A percentile compares a stretch with the other conserved stretches of the same genome.
Conservation (phyloP, 2,797 vertebrate genomes). For the Fistularia commersonii region DNA sequence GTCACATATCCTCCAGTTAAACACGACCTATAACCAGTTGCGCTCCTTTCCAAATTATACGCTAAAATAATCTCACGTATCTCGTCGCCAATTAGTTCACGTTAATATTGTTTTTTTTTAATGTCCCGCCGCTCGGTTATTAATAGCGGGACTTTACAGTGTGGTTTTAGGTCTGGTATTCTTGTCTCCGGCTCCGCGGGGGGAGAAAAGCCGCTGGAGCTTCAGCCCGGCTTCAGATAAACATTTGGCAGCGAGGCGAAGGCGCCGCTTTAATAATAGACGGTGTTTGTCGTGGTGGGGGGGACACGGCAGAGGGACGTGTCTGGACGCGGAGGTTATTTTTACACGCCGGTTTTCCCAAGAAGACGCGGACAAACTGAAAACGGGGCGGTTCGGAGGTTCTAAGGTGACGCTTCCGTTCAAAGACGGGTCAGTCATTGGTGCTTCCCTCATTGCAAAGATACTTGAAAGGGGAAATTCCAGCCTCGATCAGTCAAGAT, state of each 20-base stretch:
- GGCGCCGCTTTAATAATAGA: constrained; percentile 7
- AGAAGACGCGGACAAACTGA: too few relatives aligned
- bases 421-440: constrained; percentile 16
- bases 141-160: too few relatives aligned
- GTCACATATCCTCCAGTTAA: too few relatives aligned
- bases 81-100: too few relatives aligned
- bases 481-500: constrained; percentile 10
- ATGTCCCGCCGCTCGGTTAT: too few relatives aligned
- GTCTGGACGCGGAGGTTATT: neutral
- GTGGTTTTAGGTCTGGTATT: too few relatives aligned
- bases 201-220: constrained; percentile 1
- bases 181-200: neutral
- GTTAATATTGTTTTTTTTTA: too few relatives aligned
- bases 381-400: neutral
- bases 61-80: too few relatives aligned
- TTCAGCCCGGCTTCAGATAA: constrained; percentile 12
- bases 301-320: too few relatives aligned
- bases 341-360: neutral
- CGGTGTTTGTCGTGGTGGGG: constrained; percentile 1
- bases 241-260: constrained; percentile 13
- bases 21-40: too few relatives aligned
- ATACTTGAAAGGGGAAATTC: constrained; percentile 20
- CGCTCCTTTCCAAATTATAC: too few relatives aligned
- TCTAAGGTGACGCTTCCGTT: constrained; percentile 16
- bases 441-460: constrained; percentile 25